phyloP scores from a whole-genome alignment of 2,888 invertebrate genomes.

The Spilosoma lubricipeda region DNA sequence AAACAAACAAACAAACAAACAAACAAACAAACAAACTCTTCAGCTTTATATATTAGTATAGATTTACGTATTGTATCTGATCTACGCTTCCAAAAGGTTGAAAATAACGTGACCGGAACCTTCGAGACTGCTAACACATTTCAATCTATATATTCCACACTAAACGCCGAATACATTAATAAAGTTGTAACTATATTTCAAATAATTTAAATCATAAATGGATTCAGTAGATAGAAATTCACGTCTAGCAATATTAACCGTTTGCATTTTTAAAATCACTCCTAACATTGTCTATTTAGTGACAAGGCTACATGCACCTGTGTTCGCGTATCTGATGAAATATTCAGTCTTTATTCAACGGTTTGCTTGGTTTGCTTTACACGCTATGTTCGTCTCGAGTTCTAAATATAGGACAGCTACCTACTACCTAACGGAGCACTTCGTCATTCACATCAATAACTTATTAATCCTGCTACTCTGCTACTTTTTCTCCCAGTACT shows the following conservation, averaged over 20 bases:
- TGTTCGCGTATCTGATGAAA: slow-evolving; percentile 40
- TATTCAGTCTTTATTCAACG: slow-evolving; percentile 42
- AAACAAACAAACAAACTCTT: no score
- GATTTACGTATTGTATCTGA: not conserved
- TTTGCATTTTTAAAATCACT: not conserved
- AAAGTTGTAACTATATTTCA: not conserved
- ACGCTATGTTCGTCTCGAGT: slow-evolving; percentile 37
- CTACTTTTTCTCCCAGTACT: not conserved
- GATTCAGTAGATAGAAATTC: not conserved
- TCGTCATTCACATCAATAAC: not conserved
- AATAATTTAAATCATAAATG: not conserved
- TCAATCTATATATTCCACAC: not conserved
- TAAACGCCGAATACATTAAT: not conserved
- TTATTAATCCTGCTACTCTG: not conserved
- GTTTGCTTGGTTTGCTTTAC: slow-evolving; percentile 22
- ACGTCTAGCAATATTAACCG: not conserved
- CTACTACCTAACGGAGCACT: not conserved
- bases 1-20: no score
- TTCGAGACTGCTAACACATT: no score
- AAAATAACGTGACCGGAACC: not conserved
- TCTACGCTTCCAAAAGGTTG: not conserved
- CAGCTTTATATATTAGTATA: no score
- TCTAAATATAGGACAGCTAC: slow-evolving; percentile 7
- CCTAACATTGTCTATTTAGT: not conserved
- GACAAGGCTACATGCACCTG: slow-evolving; percentile 32